A percentile compares a stretch with the other conserved stretches of the same genome.
phyloP scores from a whole-genome alignment of 2,888 invertebrate species.

The Aromia moschata region DNA sequence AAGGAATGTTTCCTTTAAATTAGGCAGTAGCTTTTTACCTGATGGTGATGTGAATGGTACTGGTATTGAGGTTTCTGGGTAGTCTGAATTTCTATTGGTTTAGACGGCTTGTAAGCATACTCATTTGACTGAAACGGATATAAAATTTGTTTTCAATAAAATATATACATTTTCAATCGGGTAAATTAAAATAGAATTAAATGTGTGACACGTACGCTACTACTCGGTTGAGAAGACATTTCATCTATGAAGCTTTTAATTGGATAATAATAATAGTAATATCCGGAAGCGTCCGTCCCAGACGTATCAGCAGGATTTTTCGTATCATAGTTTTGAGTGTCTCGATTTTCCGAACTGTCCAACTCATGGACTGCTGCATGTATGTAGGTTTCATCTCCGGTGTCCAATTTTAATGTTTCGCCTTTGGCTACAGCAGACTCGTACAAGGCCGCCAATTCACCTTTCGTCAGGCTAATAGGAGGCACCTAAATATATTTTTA shows the following conservation, averaged over 20 bases:
- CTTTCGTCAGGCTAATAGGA: slow-evolving; percentile 52
- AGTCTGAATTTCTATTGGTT: slow-evolving; percentile 33
- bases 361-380: slow-evolving; percentile 60
- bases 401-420: slow-evolving; percentile 55
- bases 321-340: slow-evolving; percentile 20
- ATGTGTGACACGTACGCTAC: slow-evolving; percentile 39
- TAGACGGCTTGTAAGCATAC: slow-evolving; percentile 25
- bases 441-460: slow-evolving; percentile 64
- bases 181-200: background rate
- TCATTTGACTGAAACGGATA: slow-evolving; percentile 32
- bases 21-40: slow-evolving; percentile 41
- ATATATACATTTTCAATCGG: too few species aligned
- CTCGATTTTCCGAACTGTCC: slow-evolving; percentile 39
- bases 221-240: slow-evolving; percentile 49
- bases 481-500: slow-evolving; percentile 40
- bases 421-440: slow-evolving; percentile 62
- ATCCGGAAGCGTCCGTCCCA: slow-evolving; percentile 53
- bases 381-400: slow-evolving; percentile 50
- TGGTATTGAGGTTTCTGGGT: slow-evolving; percentile 48
- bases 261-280: slow-evolving; percentile 68
- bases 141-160: too few species aligned
- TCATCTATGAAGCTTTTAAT: slow-evolving; percentile 64
- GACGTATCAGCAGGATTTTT: slow-evolving; percentile 11
- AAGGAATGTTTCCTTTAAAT: background rate
- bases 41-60: slow-evolving; percentile 55